Conservation (phyloP, 2,113 vertebrate genomes). For the Leuciscus idus region DNA sequence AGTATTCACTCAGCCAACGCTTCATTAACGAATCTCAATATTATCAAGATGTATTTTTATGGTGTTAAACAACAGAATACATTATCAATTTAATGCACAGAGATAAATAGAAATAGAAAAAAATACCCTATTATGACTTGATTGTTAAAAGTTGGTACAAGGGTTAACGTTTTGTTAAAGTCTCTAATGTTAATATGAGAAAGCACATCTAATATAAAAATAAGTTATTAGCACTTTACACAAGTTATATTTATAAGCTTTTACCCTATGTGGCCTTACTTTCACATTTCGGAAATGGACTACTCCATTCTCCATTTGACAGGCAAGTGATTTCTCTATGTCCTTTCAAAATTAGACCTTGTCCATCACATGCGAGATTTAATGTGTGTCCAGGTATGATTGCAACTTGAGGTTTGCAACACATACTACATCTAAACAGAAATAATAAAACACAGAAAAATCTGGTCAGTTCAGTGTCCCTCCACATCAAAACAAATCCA, state of each 20-base stretch:
- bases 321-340: constrained; percentile 26
- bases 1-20: background rate
- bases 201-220: too few species aligned
- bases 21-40: background rate
- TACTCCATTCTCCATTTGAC: constrained; percentile 79
- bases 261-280: constrained; percentile 69
- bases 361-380: background rate
- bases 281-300: constrained; percentile 74
- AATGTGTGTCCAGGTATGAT: constrained; percentile 10
- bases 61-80: too few species aligned
- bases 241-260: too few species aligned
- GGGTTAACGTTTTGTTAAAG: too few species aligned
- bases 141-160: too few species aligned
- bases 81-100: too few species aligned
- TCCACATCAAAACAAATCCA: background rate
- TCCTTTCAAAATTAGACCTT: background rate
- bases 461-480: background rate
- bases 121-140: too few species aligned
- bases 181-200: too few species aligned
- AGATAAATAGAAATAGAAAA: too few species aligned
- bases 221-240: too few species aligned
- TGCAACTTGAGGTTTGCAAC: background rate
- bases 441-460: background rate
- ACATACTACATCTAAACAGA: background rate
- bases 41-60: too few species aligned